Percentiles rank a stretch among this genome's conserved stretches.
Evolutionary conservation across 2,888 invertebrate species (phyloP).

Genomic region (Agrochola lychnidis): DNA sequence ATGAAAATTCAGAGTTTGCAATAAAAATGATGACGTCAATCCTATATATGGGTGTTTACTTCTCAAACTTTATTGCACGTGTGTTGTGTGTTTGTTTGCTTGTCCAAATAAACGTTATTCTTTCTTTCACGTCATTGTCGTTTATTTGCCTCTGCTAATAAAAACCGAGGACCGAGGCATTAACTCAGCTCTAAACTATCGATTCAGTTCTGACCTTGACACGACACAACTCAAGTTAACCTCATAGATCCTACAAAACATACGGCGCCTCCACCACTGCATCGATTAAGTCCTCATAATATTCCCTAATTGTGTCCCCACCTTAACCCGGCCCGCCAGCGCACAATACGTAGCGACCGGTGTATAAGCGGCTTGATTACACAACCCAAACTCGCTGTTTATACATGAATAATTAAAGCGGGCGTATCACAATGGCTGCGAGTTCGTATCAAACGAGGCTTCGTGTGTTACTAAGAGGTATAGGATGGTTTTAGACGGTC

Average conservation of each 20-base stretch:
- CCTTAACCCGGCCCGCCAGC: neutral
- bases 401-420: slow-evolving; percentile 75
- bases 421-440: slow-evolving; percentile 57
- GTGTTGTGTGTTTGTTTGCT: no score
- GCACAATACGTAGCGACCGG: slow-evolving; percentile 34
- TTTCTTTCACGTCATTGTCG: no score
- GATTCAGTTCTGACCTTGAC: neutral
- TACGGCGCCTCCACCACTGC: neutral
- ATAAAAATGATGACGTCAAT: no score
- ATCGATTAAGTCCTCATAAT: slow-evolving; percentile 2
- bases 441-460: slow-evolving; percentile 33
- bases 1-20: no score
- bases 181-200: neutral
- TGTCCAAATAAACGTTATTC: no score
- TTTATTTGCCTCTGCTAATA: neutral
- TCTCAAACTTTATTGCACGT: neutral
- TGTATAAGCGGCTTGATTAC: slow-evolving; percentile 60
- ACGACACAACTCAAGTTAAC: neutral
- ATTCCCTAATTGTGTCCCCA: slow-evolving; percentile 5
- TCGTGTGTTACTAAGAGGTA: slow-evolving; percentile 8
- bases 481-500: neutral
- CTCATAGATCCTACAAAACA: neutral
- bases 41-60: neutral
- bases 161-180: neutral
- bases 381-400: slow-evolving; percentile 64